Percentiles rank a stretch among this genome's conserved stretches.
These are phyloP conservation scores for Drosophila setifemur DNA, from an alignment of 1,140 invertebrate species.

Conservation along the genomic window DNA sequence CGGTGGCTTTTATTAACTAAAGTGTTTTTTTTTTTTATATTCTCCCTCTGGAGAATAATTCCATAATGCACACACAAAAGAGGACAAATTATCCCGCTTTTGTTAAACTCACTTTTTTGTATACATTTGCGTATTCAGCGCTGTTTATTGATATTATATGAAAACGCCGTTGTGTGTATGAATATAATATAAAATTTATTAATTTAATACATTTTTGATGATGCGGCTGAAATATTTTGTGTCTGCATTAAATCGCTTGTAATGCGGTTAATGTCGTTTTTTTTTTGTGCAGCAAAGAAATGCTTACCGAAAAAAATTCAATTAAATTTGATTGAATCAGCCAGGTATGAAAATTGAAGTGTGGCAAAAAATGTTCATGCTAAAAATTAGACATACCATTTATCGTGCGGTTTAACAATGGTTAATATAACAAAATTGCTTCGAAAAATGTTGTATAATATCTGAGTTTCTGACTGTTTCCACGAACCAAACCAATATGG, in stretches of 20 bases:
- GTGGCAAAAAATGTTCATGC: too few relatives aligned
- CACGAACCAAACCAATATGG: slow-evolving; percentile 6
- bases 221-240: slow-evolving; percentile 37
- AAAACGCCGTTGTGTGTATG: slow-evolving; percentile 15
- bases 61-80: slow-evolving; percentile 40
- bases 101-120: slow-evolving; percentile 25
- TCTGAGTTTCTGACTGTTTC: neutral
- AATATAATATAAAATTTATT: slow-evolving; percentile 40
- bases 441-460: neutral
- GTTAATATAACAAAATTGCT: too few relatives aligned
- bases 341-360: too few relatives aligned
- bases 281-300: too few relatives aligned
- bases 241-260: slow-evolving; percentile 11
- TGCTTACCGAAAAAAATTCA: too few relatives aligned
- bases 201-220: slow-evolving; percentile 61
- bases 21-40: slow-evolving; percentile 29
- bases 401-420: too few relatives aligned
- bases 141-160: slow-evolving; percentile 59
- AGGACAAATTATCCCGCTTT: slow-evolving; percentile 38
- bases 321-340: neutral
- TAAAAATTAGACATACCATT: too few relatives aligned
- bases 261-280: slow-evolving; percentile 5
- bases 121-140: slow-evolving; percentile 26
- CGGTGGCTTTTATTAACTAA: slow-evolving; percentile 42
- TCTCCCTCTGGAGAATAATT: too few relatives aligned